Base-by-base conservation (phyloP, 2,113 vertebrate genomes). In the Aegotheles bennettii region DNA sequence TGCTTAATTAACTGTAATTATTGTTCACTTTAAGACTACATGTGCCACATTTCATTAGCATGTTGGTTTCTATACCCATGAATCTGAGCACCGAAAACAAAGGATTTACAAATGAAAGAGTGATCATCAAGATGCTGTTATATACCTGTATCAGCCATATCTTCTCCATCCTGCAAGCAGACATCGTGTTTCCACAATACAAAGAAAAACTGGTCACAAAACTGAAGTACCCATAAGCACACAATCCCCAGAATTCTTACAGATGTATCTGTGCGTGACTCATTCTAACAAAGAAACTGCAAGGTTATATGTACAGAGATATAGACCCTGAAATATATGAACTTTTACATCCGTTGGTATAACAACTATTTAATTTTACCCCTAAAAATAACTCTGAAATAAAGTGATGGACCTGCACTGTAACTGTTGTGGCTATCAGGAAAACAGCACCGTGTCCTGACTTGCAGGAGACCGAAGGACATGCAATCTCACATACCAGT, bases 1-100 rank as follows among this genome's bases (percentile, higher is more conserved):
- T 94, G 67, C 81, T 96, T 94, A 95, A 94, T 93, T 93, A 95
- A 93, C 85, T 80, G 60, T 70, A 93, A 96, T 90, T 95, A 93
- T 81, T 74, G 68, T 91, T 88, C 90, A 90, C 67, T 90, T 94
- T 74, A 94, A 93, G 76, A 94, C 59, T 73, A 78, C 57, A 53
- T 73, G 63, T 70, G 81, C 63, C 87, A 88, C 51, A 67, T 88
- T 90, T 77, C 75, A 89, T 90, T 90, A 73, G 85, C 42, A 77
- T 74, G 54, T 59, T 88, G 67, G 26, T 91, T 94, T 95, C 77
- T 61, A 68, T 60, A 78, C 35, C 53, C 56, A 12, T 87, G 64
- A 86, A 48, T 88, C 79, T 11, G 79, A 63, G 67, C 53, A 78
- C 19, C 51, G 69, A 56, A 94, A 81, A 90, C 57, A 94, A n/a